Evolutionary conservation across 2,113 vertebrate genomes (phyloP).

Genomic region (mouse (Mus musculus)): GRCm39 chr13:74450501-74451000

Average conservation of each 20-base stretch:
- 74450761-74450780: background rate
- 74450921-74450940: background rate
- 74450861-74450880: background rate
- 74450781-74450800: background rate
- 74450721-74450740: background rate
- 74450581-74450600: background rate
- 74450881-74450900: background rate
- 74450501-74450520: background rate
- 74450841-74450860: background rate
- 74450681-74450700: background rate
- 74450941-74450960: background rate
- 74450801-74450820: background rate
- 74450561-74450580: background rate
- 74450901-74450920: background rate
- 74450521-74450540: background rate
- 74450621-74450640: background rate
- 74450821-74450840: background rate
- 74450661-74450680: background rate
- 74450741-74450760: background rate
- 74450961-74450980: background rate
- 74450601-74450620: background rate
- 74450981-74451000: background rate
- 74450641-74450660: background rate
- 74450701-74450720: background rate
- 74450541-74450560: background rate